Conservation (phyloP, 2,888 invertebrate genomes). For the Gymnocheta viridis region DNA sequence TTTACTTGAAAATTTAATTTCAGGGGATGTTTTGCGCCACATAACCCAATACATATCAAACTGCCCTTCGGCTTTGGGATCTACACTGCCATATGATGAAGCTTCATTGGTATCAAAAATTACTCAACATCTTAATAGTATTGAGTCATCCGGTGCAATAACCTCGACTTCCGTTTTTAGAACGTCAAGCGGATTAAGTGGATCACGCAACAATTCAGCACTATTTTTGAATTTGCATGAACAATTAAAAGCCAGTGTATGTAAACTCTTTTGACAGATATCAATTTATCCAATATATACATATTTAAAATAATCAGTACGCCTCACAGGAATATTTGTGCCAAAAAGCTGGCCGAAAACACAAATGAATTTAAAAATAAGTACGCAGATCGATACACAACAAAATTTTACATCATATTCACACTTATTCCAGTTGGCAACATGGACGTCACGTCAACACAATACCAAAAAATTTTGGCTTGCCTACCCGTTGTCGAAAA, state of each 20-base stretch:
- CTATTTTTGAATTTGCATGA: slow-evolving; percentile 76
- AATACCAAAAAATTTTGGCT: too few species aligned
- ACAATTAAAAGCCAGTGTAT: slow-evolving; percentile 76
- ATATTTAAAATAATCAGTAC: too few species aligned
- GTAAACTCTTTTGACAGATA: slow-evolving; percentile 63
- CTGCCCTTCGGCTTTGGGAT: slow-evolving; percentile 75
- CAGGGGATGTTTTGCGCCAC: slow-evolving; percentile 76
- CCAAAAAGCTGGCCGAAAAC: too few species aligned
- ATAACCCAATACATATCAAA: slow-evolving; percentile 77
- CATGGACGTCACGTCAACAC: too few species aligned
- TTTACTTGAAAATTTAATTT: background rate
- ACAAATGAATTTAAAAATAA: too few species aligned
- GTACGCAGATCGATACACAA: too few species aligned
- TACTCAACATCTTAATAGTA: slow-evolving; percentile 73
- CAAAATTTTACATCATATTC: too few species aligned
- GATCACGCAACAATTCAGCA: slow-evolving; percentile 72
- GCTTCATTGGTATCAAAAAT: slow-evolving; percentile 75
- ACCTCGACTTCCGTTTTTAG: slow-evolving; percentile 33
- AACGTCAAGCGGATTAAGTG: slow-evolving; percentile 22
- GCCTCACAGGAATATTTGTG: too few species aligned
- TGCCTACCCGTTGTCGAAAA: too few species aligned
- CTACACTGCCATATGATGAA: slow-evolving; percentile 76
- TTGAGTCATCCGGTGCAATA: slow-evolving; percentile 39
- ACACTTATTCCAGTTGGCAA: too few species aligned
- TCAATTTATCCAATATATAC: too few species aligned